phyloP scores from a whole-genome alignment of 2,797 vertebrate genomes.

The Esox masquinongy region DNA sequence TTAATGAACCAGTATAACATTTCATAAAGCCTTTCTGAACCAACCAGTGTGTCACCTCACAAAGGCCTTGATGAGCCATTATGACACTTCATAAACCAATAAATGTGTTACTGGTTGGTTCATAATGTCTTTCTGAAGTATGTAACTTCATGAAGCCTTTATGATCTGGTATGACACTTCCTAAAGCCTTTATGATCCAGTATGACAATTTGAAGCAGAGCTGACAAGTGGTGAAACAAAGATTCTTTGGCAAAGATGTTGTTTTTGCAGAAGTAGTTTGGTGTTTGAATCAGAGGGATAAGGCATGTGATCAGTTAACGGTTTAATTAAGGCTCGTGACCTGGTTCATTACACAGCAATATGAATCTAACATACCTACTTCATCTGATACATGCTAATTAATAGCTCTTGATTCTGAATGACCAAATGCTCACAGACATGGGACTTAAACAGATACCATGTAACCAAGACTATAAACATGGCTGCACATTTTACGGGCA shows the following conservation, averaged over 20 bases:
- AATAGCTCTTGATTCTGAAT: slow-evolving; percentile 6
- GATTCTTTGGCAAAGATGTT: slow-evolving; percentile 64
- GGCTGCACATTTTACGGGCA: slow-evolving; percentile 11
- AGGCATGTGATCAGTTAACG: slow-evolving; percentile 45
- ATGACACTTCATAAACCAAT: slow-evolving; percentile 2
- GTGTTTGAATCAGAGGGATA: slow-evolving; percentile 32
- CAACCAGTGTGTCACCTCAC: no score
- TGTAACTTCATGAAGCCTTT: slow-evolving; percentile 15
- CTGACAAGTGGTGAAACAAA: slow-evolving; percentile 40
- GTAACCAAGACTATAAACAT: slow-evolving; percentile 18
- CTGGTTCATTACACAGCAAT: slow-evolving; percentile 20
- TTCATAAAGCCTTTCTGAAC: not conserved
- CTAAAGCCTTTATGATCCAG: not conserved
- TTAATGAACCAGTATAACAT: slow-evolving; percentile 2
- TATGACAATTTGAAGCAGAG: slow-evolving; percentile 6
- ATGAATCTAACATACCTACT: slow-evolving; percentile 13
- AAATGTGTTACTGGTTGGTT: no score
- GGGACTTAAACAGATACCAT: not conserved
- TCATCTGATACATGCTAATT: slow-evolving; percentile 14
- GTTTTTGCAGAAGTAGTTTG: slow-evolving; percentile 40
- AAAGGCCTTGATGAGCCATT: not conserved
- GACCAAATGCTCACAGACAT: slow-evolving; percentile 13
- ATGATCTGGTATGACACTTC: not conserved
- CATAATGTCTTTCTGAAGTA: not conserved
- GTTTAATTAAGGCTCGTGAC: slow-evolving; percentile 56